Evolutionary conservation across 2,888 invertebrate genomes (phyloP).

Genomic region (Melanophora roralis): DNA sequence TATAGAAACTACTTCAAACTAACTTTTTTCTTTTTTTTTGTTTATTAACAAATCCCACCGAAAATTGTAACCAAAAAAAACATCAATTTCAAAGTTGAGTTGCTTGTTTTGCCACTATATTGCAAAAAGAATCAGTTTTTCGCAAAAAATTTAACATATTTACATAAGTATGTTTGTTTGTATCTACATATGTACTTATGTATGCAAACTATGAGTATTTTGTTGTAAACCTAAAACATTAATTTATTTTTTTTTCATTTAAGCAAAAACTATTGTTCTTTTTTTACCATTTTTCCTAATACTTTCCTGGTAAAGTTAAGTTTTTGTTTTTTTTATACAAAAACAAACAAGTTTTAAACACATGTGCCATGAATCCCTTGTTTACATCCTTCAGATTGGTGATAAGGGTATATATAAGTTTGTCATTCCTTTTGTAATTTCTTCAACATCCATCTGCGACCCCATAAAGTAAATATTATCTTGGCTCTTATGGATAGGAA

Average conservation of each 20-base stretch:
- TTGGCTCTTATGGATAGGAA: too few relatives aligned
- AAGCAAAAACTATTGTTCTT: constrained; percentile 28
- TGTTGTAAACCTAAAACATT: background rate
- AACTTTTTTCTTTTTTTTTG: background rate
- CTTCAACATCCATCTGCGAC: too few relatives aligned
- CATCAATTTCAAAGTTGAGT: background rate
- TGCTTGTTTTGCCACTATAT: background rate
- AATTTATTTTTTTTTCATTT: constrained; percentile 31
- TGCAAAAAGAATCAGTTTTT: constrained; percentile 6
- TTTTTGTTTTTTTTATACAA: too few relatives aligned
- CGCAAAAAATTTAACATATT: background rate
- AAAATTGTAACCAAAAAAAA: background rate
- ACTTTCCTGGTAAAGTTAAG: constrained; percentile 25
- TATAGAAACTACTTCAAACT: too few relatives aligned
- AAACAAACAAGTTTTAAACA: constrained; percentile 20
- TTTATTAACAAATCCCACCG: background rate
- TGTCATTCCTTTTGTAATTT: too few relatives aligned
- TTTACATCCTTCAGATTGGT: too few relatives aligned
- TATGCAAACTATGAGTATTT: background rate
- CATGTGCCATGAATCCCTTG: constrained; percentile 53
- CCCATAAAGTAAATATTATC: too few relatives aligned
- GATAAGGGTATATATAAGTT: too few relatives aligned
- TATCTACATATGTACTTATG: background rate
- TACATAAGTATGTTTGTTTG: background rate
- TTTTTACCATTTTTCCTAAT: background rate